Evolutionary conservation across 1,140 invertebrate genomes (phyloP).

Genomic region (Oryzaephilus surinamensis): DNA sequence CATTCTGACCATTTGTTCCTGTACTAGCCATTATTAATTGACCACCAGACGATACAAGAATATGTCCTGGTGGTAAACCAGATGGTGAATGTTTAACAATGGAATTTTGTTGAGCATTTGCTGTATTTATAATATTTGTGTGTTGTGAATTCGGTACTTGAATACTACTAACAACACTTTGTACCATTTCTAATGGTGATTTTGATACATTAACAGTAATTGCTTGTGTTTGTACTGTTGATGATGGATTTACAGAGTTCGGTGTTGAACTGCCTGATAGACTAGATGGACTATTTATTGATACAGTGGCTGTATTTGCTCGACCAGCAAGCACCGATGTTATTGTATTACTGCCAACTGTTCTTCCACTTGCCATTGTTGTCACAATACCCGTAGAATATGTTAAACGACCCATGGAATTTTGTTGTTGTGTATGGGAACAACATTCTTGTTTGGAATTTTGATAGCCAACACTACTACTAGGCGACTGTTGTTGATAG

Average conservation of each 20-base stretch:
- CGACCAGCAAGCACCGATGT: slow-evolving; percentile 65
- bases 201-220: slow-evolving; percentile 40
- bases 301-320: slow-evolving; percentile 61
- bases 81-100: slow-evolving; percentile 39
- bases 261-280: slow-evolving; percentile 40
- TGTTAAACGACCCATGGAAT: too few species aligned
- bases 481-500: slow-evolving; percentile 2
- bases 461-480: slow-evolving; percentile 11
- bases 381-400: slow-evolving; percentile 39
- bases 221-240: slow-evolving; percentile 31
- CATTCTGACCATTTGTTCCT: slow-evolving; percentile 22
- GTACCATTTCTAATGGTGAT: slow-evolving; percentile 68
- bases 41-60: slow-evolving; percentile 61
- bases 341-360: slow-evolving; percentile 59
- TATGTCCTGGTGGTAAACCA: slow-evolving; percentile 52
- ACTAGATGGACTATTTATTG: slow-evolving; percentile 51
- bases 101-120: slow-evolving; percentile 17
- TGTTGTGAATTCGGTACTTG: slow-evolving; percentile 46
- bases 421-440: slow-evolving; percentile 5
- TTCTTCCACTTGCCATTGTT: slow-evolving; percentile 62
- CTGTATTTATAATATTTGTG: slow-evolving; percentile 30
- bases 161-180: slow-evolving; percentile 67
- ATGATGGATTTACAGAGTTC: slow-evolving; percentile 38
- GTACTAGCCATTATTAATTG: slow-evolving; percentile 57
- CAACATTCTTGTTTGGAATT: slow-evolving; percentile 5